phyloP scores from a whole-genome alignment of 2,888 invertebrate species.

The Lasioglossum oenotherae region DNA sequence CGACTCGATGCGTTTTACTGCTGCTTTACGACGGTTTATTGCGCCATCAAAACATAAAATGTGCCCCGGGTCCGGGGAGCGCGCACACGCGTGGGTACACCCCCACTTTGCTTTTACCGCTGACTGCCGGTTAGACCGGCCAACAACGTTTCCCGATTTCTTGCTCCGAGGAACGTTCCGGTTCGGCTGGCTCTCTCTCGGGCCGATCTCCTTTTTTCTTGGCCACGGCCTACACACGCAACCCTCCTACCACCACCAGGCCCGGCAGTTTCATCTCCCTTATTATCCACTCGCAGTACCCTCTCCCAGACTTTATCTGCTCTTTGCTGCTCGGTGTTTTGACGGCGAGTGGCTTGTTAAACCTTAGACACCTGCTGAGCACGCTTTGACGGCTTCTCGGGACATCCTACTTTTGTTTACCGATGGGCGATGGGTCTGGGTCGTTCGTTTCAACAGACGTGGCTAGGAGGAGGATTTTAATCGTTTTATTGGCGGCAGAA shows the following conservation, averaged over 20 bases:
- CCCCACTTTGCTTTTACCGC: slow-evolving; percentile 78
- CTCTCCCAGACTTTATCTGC: neutral
- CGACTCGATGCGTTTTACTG: slow-evolving; percentile 84
- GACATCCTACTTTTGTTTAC: neutral
- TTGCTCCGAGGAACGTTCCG: slow-evolving; percentile 54
- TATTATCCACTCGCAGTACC: slow-evolving; percentile 7
- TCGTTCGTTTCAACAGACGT: neutral
- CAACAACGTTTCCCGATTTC: slow-evolving; percentile 73
- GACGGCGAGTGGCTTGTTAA: slow-evolving; percentile 18
- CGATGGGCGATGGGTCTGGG: neutral
- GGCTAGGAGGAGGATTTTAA: neutral
- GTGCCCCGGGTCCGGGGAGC: slow-evolving; percentile 76
- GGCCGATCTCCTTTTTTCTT: slow-evolving; percentile 37
- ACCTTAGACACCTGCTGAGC: slow-evolving; percentile 5
- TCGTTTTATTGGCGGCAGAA: neutral
- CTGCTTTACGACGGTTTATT: slow-evolving; percentile 84
- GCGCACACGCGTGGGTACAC: slow-evolving; percentile 81
- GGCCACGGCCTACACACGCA: slow-evolving; percentile 10
- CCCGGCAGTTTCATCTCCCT: slow-evolving; percentile 13
- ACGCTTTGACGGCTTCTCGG: neutral
- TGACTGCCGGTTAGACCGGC: slow-evolving; percentile 71
- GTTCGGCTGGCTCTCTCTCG: slow-evolving; percentile 30
- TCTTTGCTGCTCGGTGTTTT: slow-evolving; percentile 15
- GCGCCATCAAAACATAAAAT: slow-evolving; percentile 85
- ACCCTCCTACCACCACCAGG: neutral